Percentiles rank a stretch among this genome's conserved stretches.
Evolutionary conservation across 2,797 vertebrate genomes (phyloP).

Genomic region (Sebastes itinus): DNA sequence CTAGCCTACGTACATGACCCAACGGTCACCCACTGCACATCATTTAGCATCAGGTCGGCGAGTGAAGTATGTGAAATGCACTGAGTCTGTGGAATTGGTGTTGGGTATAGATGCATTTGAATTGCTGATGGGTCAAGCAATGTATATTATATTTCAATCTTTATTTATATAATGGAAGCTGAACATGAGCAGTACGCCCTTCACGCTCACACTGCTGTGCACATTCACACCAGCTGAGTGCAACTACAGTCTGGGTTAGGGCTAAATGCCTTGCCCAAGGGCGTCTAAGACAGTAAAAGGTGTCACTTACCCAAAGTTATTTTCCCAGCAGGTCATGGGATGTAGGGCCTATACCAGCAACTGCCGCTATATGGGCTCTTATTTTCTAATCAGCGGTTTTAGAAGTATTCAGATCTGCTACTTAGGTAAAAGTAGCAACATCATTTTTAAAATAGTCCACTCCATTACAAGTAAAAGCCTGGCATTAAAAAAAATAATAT

Average conservation of each 20-base stretch:
- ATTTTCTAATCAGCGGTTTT: background rate
- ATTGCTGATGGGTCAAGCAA: background rate
- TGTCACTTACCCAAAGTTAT: background rate
- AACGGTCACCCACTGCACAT: conserved; percentile 26
- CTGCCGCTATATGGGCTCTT: fast-evolving
- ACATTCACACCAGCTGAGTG: background rate
- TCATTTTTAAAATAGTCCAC: background rate
- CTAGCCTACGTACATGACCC: conserved; percentile 29
- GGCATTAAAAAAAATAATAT: too few species aligned
- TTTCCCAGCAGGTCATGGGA: background rate
- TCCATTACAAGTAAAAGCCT: background rate
- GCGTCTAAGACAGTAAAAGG: background rate
- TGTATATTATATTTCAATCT: background rate
- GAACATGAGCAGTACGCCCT: background rate
- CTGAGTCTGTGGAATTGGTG: background rate
- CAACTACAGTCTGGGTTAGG: background rate
- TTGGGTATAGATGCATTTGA: background rate
- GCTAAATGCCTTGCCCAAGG: conserved; percentile 15
- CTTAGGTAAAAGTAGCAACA: background rate
- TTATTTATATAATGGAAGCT: conserved; percentile 8
- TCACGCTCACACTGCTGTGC: background rate
- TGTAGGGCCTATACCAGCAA: background rate
- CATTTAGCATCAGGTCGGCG: conserved; percentile 9
- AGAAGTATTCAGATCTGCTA: background rate
- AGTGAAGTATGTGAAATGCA: background rate